Evolutionary conservation across 2,797 vertebrate species (phyloP).

Genomic region (Ptychadena robeensis): DNA sequence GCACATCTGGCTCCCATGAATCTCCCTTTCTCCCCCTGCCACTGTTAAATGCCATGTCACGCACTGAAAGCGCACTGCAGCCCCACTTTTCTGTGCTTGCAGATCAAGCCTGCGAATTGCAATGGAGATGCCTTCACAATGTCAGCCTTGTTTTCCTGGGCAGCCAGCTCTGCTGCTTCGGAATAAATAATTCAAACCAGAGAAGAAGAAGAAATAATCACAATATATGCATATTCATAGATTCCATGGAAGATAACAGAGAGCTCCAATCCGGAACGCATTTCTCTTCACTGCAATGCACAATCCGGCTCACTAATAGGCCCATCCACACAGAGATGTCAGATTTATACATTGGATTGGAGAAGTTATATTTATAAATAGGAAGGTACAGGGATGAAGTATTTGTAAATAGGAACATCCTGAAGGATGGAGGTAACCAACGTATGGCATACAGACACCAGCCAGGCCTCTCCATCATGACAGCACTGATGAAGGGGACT

Average conservation of each 20-base stretch:
- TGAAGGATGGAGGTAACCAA: neutral
- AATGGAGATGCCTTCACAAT: conserved; percentile 57
- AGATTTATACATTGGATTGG: too few relatives aligned
- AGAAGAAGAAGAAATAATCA: neutral
- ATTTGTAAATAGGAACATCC: conserved; percentile 9
- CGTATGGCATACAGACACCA: neutral
- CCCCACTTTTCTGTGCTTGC: conserved; percentile 35
- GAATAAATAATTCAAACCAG: conserved; percentile 1
- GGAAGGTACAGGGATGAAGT: too few relatives aligned
- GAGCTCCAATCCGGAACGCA: neutral
- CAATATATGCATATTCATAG: neutral
- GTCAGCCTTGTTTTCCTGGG: conserved; percentile 48
- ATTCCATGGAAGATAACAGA: neutral
- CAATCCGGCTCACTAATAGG: neutral
- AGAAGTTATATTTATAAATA: too few relatives aligned
- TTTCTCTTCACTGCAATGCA: neutral
- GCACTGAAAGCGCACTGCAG: conserved; percentile 58
- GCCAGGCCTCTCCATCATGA: neutral
- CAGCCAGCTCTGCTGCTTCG: neutral
- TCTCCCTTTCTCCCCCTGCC: conserved; percentile 49
- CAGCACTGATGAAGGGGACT: neutral
- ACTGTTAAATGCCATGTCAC: conserved; percentile 61
- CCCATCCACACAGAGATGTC: neutral
- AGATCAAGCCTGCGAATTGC: conserved; percentile 52
- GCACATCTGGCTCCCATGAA: conserved; percentile 59